Evolutionary conservation across 2,797 vertebrate genomes (phyloP).

Genomic region (Amblyraja radiata): DNA sequence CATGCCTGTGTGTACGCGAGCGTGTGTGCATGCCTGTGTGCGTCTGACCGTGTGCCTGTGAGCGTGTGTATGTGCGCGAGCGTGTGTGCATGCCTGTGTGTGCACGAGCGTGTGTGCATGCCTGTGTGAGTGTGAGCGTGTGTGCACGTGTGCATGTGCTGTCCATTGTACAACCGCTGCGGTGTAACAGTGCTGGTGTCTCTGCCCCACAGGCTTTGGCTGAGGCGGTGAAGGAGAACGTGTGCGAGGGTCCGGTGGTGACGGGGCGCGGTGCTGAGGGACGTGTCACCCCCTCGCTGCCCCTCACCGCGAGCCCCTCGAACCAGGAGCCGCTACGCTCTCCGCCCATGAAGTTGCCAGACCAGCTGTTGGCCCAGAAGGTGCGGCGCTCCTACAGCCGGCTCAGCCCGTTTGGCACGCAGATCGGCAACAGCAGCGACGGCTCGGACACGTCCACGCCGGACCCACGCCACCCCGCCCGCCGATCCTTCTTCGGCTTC

Average conservation of each 20-base stretch:
- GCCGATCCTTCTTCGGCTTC: slow-evolving; percentile 61
- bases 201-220: slow-evolving; percentile 40
- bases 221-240: slow-evolving; percentile 51
- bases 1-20: too few relatives aligned
- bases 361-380: slow-evolving; percentile 57
- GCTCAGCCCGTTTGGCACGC: slow-evolving; percentile 39
- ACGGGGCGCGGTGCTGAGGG: too few relatives aligned
- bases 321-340: not conserved
- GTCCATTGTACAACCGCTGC: too few relatives aligned
- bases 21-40: too few relatives aligned
- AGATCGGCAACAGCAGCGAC: too few relatives aligned
- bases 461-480: slow-evolving; percentile 39
- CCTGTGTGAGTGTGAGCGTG: too few relatives aligned
- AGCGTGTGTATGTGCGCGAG: too few relatives aligned
- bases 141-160: too few relatives aligned
- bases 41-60: too few relatives aligned
- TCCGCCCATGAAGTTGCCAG: slow-evolving; percentile 39
- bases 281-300: not conserved
- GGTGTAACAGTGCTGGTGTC: not conserved
- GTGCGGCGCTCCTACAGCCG: slow-evolving; percentile 66
- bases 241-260: not conserved
- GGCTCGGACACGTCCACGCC: slow-evolving; percentile 44
- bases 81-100: not conserved
- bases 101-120: too few relatives aligned
- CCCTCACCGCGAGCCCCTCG: not conserved